Evolutionary conservation across 2,797 vertebrate species (phyloP).

Genomic region (Nothura maculosa): DNA sequence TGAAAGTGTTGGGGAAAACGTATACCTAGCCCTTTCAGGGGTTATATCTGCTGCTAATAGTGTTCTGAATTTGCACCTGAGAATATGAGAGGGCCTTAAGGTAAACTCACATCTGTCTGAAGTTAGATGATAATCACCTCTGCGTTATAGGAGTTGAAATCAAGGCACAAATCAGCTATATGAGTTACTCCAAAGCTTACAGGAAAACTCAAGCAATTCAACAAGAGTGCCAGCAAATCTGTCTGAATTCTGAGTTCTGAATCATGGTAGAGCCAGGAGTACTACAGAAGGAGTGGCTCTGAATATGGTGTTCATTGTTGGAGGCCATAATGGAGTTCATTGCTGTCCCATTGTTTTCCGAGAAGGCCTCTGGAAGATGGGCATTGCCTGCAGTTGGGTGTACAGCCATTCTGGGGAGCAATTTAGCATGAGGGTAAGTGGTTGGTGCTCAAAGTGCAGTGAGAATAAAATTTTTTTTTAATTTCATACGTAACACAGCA

Average conservation of each 20-base stretch:
- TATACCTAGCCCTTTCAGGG: not conserved
- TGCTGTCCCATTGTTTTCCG: not conserved
- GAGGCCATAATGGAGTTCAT: not conserved
- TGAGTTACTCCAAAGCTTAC: not conserved
- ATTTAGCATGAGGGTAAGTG: not conserved
- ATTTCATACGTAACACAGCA: not conserved
- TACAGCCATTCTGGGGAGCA: not conserved
- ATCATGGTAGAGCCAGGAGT: not conserved
- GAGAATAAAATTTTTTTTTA: not conserved
- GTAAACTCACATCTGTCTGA: not conserved
- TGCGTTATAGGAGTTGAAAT: not conserved
- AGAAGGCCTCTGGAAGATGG: not conserved
- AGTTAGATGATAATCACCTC: not conserved
- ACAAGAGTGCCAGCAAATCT: not conserved
- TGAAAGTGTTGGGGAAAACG: not conserved
- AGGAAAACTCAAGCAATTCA: not conserved
- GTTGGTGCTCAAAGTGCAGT: not conserved
- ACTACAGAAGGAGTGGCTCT: not conserved
- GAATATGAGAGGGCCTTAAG: not conserved
- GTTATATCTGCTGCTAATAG: not conserved
- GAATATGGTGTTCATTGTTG: accelerated
- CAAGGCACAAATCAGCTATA: not conserved
- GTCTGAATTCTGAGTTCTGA: not conserved
- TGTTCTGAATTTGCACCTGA: not conserved
- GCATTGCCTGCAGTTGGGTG: not conserved